Base-by-base conservation (phyloP, 2,113 vertebrate species). In the Hippocampus comes region DNA sequence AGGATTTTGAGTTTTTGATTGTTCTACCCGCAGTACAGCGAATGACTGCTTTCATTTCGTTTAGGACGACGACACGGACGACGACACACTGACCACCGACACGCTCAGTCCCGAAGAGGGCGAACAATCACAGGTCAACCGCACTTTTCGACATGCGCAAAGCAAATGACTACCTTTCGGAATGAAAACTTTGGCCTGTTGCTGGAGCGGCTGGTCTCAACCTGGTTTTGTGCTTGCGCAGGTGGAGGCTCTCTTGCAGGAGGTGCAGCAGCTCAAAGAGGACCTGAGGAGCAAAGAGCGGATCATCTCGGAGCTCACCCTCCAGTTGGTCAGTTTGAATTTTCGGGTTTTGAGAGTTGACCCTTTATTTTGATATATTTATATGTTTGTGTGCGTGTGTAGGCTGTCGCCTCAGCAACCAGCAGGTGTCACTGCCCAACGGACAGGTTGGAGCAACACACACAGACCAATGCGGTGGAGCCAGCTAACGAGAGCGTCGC, bases 191-290 rank as follows among this genome's bases (percentile, higher is more conserved):
- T 38, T 38, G 25, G 23, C 14, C 2, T 8, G 12, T 30, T 17
- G 12, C 81, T 65, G 71, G 21, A 71, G 72, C 68, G 3, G 72
- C 21, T 63, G 12, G 57, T 20, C 21, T 53, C 34, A 57, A 8
- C 15, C 1, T 0, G 11, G 27, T 3, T 14, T 3, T 41, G 12
- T 18, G 17, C 1, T 15, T 63, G 66, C 53, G 41, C 67, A 97
- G 95, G 93, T 94, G 85, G 92, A 95, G 41, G 93, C 93, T 76
- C 91, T 98, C 66, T 81, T 97, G 83, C 94, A 92, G 63, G 95
- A 98, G 91, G 94, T 97, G 85, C 93, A 92, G 82, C 91, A 94
- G 74, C 94, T 99, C 78, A 94, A 94, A 83, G 93, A 95, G 73
- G 93, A 96, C 77, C 86, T 98, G 84, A 94, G 92, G 88, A 94